Percentiles rank a stretch among this genome's conserved stretches.
Evolutionary conservation across 1,140 invertebrate genomes (phyloP).

Genomic region (Nautilus pompilius): DNA sequence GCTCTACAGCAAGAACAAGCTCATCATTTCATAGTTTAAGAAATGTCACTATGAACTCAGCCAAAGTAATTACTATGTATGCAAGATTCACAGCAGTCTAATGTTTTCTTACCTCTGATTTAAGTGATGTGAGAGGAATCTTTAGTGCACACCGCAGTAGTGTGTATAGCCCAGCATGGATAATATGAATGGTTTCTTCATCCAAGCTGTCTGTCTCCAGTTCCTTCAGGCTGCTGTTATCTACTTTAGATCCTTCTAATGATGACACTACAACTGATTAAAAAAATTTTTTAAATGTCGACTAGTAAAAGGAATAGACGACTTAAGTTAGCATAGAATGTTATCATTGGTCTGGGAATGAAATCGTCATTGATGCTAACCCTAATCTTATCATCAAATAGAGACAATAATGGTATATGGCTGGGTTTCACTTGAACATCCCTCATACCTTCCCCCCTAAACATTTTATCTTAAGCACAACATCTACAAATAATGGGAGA

Average conservation of each 20-base stretch:
- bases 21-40: neutral
- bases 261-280: conserved; percentile 39
- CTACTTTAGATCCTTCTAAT: conserved; percentile 33
- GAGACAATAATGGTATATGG: neutral
- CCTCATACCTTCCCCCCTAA: too few species aligned
- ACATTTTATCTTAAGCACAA: too few species aligned
- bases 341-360: neutral
- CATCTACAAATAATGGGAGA: too few species aligned
- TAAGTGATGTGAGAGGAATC: conserved; percentile 31
- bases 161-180: conserved; percentile 33
- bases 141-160: conserved; percentile 29
- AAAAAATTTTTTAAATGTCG: conserved; percentile 1
- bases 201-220: conserved; percentile 28
- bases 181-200: conserved; percentile 32
- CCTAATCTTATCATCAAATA: conserved; percentile 8
- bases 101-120: conserved; percentile 31
- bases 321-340: conserved; percentile 5
- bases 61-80: neutral
- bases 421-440: too few species aligned
- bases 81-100: neutral
- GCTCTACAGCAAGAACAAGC: neutral
- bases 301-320: neutral
- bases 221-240: conserved; percentile 25
- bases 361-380: conserved; percentile 5
- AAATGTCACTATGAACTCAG: neutral